phyloP scores from a whole-genome alignment of 1,140 invertebrate genomes.

The Diachasma alloeum region DNA sequence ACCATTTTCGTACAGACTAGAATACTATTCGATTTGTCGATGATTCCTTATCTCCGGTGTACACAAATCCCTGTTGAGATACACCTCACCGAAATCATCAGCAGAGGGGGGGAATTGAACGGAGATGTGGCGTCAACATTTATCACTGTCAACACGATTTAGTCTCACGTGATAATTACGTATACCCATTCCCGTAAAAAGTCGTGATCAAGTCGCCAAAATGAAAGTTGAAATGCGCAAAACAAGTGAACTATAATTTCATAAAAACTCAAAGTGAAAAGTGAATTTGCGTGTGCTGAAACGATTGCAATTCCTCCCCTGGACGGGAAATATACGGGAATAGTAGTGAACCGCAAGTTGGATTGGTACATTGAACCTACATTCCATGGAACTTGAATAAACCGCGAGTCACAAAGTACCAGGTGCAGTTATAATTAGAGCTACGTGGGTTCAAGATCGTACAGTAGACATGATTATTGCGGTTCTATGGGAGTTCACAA shows the following conservation, averaged over 20 bases:
- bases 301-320: background rate
- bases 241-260: background rate
- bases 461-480: constrained; percentile 16
- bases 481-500: constrained; percentile 12
- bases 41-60: too few relatives aligned
- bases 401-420: constrained; percentile 1
- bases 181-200: background rate
- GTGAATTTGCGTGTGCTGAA: too few relatives aligned
- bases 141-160: too few relatives aligned
- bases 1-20: too few relatives aligned
- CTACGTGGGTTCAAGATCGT: constrained; percentile 28
- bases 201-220: background rate
- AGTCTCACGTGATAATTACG: background rate
- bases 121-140: too few relatives aligned
- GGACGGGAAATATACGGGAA: background rate
- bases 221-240: background rate
- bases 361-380: background rate
- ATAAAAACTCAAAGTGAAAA: background rate
- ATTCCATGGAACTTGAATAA: background rate
- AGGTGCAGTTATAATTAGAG: constrained; percentile 33
- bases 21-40: too few relatives aligned
- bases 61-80: too few relatives aligned
- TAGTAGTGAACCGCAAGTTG: background rate
- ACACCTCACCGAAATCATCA: too few relatives aligned
- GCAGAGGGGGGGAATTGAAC: too few relatives aligned